These are phyloP conservation scores for Melanocharis versteri DNA, from an alignment of 2,113 vertebrate species.

Conservation along the genomic window DNA sequence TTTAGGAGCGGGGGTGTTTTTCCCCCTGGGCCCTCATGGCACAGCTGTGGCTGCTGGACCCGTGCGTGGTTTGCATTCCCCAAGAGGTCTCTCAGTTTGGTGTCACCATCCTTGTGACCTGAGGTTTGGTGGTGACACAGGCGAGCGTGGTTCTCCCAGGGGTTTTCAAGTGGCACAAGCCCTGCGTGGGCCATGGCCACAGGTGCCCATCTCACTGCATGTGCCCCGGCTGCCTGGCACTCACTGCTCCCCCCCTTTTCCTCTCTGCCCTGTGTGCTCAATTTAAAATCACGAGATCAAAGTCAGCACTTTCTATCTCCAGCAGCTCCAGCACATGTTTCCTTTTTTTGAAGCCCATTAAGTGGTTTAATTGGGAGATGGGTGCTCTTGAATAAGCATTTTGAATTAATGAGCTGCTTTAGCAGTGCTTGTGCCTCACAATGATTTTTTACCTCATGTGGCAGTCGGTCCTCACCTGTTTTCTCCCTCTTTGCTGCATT, in stretches of 20 bases:
- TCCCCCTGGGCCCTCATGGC: not conserved
- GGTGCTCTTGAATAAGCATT: not conserved
- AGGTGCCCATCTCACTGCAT: fast-evolving
- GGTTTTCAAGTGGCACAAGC: fast-evolving
- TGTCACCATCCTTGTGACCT: fast-evolving
- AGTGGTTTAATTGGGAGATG: not conserved
- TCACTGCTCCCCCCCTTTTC: not conserved
- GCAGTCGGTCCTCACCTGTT: not conserved
- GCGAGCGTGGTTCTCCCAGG: not conserved
- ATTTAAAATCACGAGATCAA: not conserved
- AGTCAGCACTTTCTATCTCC: not conserved
- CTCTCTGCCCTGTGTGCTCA: fast-evolving
- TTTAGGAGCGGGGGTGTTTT: fast-evolving
- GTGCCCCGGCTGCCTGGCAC: fast-evolving
- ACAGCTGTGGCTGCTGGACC: not conserved
- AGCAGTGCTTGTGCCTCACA: not conserved
- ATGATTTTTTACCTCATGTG: fast-evolving
- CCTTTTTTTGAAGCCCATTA: not conserved
- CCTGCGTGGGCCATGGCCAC: fast-evolving
- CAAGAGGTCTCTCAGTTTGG: not conserved
- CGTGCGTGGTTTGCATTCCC: not conserved
- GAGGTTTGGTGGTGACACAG: not conserved
- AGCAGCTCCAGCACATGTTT: not conserved
- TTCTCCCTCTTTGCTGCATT: not conserved
- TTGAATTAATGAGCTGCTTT: not conserved